Conservation (phyloP, 2,888 invertebrate genomes). For the Bhutanitis thaidina region DNA sequence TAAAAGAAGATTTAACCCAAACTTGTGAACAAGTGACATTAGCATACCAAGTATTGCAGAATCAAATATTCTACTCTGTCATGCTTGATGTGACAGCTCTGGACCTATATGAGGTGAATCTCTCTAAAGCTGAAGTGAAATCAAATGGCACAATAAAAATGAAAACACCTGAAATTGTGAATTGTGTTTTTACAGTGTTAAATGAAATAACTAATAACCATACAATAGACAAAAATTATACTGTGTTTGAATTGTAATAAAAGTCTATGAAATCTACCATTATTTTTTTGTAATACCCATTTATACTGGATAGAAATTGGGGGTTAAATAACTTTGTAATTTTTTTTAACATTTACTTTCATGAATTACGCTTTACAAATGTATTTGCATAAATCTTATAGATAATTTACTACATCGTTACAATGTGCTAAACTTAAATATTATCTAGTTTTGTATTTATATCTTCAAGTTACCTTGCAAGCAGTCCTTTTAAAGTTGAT, state of each 20-base stretch:
- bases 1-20: slow-evolving; percentile 44
- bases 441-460: slow-evolving; percentile 70
- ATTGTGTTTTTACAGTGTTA: slow-evolving; percentile 56
- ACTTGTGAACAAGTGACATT: slow-evolving; percentile 42
- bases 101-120: slow-evolving; percentile 51
- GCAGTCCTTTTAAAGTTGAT: slow-evolving; percentile 45
- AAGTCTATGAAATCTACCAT: too few relatives aligned
- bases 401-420: slow-evolving; percentile 61
- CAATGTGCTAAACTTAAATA: slow-evolving; percentile 78
- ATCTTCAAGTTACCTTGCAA: slow-evolving; percentile 69
- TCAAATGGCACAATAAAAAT: slow-evolving; percentile 57
- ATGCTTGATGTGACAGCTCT: slow-evolving; percentile 54
- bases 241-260: not conserved
- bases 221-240: not conserved
- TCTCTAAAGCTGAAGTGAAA: slow-evolving; percentile 61
- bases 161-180: slow-evolving; percentile 64
- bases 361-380: slow-evolving; percentile 78
- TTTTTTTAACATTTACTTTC: slow-evolving; percentile 75
- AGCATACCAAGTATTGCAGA: slow-evolving; percentile 58
- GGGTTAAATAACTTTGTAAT: slow-evolving; percentile 26
- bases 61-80: slow-evolving; percentile 54
- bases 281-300: not conserved
- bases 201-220: slow-evolving; percentile 43
- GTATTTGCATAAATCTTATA: slow-evolving; percentile 76
- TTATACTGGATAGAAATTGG: not conserved